Base-by-base conservation (phyloP, 2,113 vertebrate genomes). In the Python bivittatus region DNA sequence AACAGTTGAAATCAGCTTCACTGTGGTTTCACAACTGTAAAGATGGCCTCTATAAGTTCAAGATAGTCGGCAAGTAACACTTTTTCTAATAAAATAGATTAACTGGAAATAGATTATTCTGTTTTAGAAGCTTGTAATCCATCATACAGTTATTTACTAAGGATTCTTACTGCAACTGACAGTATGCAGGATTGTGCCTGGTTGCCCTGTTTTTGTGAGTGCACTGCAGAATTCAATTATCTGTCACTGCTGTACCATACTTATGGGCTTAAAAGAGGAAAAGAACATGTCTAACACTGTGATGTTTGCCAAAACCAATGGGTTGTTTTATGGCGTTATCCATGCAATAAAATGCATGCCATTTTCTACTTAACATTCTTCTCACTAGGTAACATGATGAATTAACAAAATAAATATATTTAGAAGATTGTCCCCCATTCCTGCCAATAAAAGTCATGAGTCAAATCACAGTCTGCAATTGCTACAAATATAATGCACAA, bases 1-100 rank as follows among this genome's bases (percentile, higher is more conserved):
- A 61, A 60, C 8, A 56, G 48, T 54, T 87, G 25, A 90, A 90
- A 48, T 7, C 68, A 42, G 48, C n/a, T 84, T 84, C 33, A 84
- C 6, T 38, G 22, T 42, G 42, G 1, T 20, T 42, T 84, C 79
- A 84, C 33, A 84, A 20, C 27, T 42, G 7, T 44, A 84, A 90
- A 88, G 88, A 92, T 88, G 60, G 42, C 90, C 88, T 72, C 68
- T 84, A 54, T 20, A 93, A 93, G 92, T 68, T 94, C 92, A 93
- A 95, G 90, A 87, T 92, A 92, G 92, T 84, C 89, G 38, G 27
- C 20, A 0, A 57, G 61, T 54, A 22, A 15, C 42, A n/a, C 0
- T 48, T 27, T 83, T 92, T 25, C 54, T 48, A 61, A 84, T 58
- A 33, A 88, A 84, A 10, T n/a, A 27, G 27, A 58, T 84, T 57